Evolutionary conservation across 2,888 invertebrate genomes (phyloP).

Genomic region (Leucophenga maculata): DNA sequence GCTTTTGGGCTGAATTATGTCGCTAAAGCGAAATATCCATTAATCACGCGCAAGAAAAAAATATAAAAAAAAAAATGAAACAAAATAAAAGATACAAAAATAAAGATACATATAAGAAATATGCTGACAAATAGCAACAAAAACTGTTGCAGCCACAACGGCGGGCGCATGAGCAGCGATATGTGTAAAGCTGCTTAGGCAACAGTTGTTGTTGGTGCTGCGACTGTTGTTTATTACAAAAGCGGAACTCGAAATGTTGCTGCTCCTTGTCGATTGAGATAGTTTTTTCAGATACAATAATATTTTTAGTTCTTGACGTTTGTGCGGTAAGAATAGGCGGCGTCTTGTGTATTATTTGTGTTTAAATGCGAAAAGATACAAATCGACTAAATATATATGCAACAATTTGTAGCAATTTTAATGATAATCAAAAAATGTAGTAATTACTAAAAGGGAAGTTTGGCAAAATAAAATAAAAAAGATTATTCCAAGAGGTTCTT

Average conservation of each 20-base stretch:
- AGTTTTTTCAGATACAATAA: neutral
- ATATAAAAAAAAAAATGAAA: neutral
- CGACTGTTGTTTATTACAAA: conserved; percentile 46
- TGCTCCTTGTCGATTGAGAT: conserved; percentile 12
- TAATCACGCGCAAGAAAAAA: conserved; percentile 48
- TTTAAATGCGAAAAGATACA: no score
- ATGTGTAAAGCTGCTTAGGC: conserved; percentile 33
- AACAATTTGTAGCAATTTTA: no score
- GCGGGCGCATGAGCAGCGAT: neutral
- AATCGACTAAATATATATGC: no score
- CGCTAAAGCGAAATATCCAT: conserved; percentile 55
- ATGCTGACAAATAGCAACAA: conserved; percentile 57
- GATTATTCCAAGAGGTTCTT: no score
- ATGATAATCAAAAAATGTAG: no score
- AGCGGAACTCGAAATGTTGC: conserved; percentile 45
- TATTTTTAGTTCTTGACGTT: no score
- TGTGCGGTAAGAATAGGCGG: no score
- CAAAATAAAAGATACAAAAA: conserved; percentile 3
- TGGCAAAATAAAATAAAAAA: no score
- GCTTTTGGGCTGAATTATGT: conserved; percentile 46
- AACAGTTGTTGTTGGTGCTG: conserved; percentile 38
- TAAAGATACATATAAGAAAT: conserved; percentile 26
- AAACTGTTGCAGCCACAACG: conserved; percentile 23
- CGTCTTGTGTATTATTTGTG: no score
- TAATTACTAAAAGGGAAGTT: no score